These are phyloP conservation scores for Gymnosoma rotundatum DNA, from an alignment of 2,888 invertebrate genomes.

Conservation along the genomic window DNA sequence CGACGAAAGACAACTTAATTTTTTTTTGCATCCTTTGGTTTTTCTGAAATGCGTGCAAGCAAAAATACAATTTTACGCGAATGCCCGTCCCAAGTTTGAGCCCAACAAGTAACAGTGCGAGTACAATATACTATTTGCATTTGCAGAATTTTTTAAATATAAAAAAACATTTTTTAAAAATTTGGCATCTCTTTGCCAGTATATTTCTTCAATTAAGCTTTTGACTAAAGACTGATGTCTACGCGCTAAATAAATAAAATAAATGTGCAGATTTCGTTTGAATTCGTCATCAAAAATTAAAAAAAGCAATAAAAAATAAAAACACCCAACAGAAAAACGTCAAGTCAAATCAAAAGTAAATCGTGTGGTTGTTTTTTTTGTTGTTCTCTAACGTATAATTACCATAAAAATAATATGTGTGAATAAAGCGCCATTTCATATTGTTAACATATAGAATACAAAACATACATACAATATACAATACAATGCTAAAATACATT, in stretches of 20 bases:
- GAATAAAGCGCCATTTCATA: constrained; percentile 51
- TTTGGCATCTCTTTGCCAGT: constrained; percentile 25
- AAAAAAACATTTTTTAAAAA: background rate
- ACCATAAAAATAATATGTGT: constrained; percentile 59
- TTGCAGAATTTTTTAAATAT: no score
- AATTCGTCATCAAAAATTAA: constrained; percentile 69
- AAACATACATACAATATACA: background rate
- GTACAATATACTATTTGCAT: no score
- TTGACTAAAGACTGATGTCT: constrained; percentile 42
- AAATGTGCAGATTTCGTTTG: constrained; percentile 68
- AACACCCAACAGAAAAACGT: constrained; percentile 38
- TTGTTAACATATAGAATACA: constrained; percentile 17
- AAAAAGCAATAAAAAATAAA: constrained; percentile 13
- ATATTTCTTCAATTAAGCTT: constrained; percentile 16
- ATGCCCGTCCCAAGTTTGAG: no score
- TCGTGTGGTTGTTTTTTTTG: constrained; percentile 47
- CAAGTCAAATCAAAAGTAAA: constrained; percentile 67
- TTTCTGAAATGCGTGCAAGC: no score
- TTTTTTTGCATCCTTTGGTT: no score
- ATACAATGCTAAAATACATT: background rate
- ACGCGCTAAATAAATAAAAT: constrained; percentile 42
- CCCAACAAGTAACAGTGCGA: no score
- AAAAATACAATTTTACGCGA: no score
- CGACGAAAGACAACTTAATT: no score
- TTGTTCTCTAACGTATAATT: constrained; percentile 66